phyloP scores from a whole-genome alignment of 1,140 invertebrate genomes.

The Aphidius gifuensis region DNA sequence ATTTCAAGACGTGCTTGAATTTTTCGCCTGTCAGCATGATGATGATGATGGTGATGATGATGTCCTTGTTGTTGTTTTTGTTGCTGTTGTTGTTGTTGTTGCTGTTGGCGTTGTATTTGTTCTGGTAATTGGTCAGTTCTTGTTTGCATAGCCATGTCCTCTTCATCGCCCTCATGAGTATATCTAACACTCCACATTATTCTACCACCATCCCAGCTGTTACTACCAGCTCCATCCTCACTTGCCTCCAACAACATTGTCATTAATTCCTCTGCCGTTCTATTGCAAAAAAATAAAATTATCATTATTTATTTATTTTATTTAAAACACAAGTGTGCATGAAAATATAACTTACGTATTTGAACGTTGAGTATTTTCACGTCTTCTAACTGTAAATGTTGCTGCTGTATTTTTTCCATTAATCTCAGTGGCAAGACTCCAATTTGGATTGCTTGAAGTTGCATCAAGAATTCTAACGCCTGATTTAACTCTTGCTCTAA shows the following conservation, averaged over 20 bases:
- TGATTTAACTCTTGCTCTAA: conserved; percentile 80
- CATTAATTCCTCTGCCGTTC: conserved; percentile 77
- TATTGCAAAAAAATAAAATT: conserved; percentile 35
- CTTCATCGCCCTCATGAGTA: conserved; percentile 62
- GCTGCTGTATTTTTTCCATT: conserved; percentile 80
- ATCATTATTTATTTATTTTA: no score
- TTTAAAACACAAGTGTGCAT: no score
- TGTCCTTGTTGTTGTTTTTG: conserved; percentile 44
- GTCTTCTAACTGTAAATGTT: conserved; percentile 78
- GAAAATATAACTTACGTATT: conserved; percentile 39
- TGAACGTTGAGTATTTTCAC: conserved; percentile 50
- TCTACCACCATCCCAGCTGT: conserved; percentile 73
- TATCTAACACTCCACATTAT: conserved; percentile 79
- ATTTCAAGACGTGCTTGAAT: conserved; percentile 81
- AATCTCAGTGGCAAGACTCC: conserved; percentile 81
- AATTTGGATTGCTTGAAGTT: conserved; percentile 69
- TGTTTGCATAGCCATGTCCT: conserved; percentile 47
- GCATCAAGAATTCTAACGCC: conserved; percentile 80
- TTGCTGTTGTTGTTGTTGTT: conserved; percentile 50
- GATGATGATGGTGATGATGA: conserved; percentile 50
- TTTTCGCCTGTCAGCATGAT: conserved; percentile 64
- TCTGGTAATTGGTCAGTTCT: conserved; percentile 39
- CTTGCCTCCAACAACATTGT: conserved; percentile 88
- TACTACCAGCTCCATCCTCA: conserved; percentile 70
- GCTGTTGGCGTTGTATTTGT: conserved; percentile 41